phyloP scores from a whole-genome alignment of 2,113 vertebrate species.

The Empidonax alnorum region DNA sequence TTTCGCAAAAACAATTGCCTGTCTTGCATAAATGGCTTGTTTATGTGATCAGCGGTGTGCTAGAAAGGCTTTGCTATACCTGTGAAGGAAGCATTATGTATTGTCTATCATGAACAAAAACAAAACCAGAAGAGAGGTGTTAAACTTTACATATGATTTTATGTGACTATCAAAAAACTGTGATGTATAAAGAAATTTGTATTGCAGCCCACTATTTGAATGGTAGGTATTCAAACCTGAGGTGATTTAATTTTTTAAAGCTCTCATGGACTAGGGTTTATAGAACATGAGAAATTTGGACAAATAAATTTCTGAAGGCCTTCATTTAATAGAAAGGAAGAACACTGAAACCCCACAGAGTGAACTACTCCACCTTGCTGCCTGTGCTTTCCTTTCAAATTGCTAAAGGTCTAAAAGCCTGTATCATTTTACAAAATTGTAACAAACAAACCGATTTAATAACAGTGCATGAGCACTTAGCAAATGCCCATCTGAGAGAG shows the following conservation, averaged over 20 bases:
- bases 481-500: slow-evolving; percentile 42
- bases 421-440: slow-evolving; percentile 31
- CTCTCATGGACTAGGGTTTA: not conserved
- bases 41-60: not conserved
- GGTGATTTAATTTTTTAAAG: not conserved
- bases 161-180: not conserved
- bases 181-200: not conserved
- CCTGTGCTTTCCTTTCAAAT: not conserved
- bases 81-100: not conserved
- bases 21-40: not conserved
- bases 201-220: not conserved
- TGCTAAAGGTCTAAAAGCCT: slow-evolving; percentile 7
- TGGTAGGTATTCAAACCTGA: not conserved
- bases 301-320: not conserved
- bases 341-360: not conserved
- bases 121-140: not conserved
- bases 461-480: slow-evolving; percentile 25
- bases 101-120: not conserved
- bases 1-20: not conserved
- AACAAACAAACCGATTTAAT: slow-evolving; percentile 45
- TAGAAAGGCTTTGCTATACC: not conserved
- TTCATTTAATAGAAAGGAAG: not conserved
- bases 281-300: slow-evolving; percentile 1
- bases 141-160: not conserved
- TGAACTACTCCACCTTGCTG: not conserved